Evolutionary conservation across 2,888 invertebrate species (phyloP).

Genomic region (Pheosia tremula): DNA sequence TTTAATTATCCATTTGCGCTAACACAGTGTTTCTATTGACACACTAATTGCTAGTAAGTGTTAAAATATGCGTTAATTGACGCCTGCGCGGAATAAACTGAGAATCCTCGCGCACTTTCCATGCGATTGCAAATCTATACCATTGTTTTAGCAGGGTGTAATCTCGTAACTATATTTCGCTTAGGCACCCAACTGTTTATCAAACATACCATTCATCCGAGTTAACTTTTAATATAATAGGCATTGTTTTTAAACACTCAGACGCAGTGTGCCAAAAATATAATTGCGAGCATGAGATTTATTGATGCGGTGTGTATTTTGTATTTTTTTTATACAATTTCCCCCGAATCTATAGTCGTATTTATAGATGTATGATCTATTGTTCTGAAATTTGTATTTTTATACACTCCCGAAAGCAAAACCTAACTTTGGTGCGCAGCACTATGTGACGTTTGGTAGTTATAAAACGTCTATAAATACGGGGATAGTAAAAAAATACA

Average conservation of each 20-base stretch:
- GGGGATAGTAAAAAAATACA: constrained; percentile 8
- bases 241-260: constrained; percentile 2
- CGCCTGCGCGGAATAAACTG: constrained; percentile 37
- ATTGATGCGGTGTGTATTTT: too few relatives aligned
- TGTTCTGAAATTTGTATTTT: too few relatives aligned
- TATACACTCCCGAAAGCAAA: too few relatives aligned
- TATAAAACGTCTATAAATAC: too few relatives aligned
- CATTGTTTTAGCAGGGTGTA: constrained; percentile 22
- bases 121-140: constrained; percentile 28
- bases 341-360: too few relatives aligned
- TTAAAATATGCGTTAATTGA: constrained; percentile 48
- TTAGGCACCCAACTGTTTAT: background rate
- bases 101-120: constrained; percentile 49
- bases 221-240: constrained; percentile 7
- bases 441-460: too few relatives aligned
- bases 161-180: constrained; percentile 5
- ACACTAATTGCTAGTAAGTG: constrained; percentile 64
- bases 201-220: background rate
- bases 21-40: constrained; percentile 65
- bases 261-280: background rate
- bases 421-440: too few relatives aligned
- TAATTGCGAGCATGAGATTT: too few relatives aligned
- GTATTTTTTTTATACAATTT: too few relatives aligned
- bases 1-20: constrained; percentile 49
- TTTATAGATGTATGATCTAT: too few relatives aligned